These are phyloP conservation scores for Eulemur albifrons DNA, from an alignment of 2,797 vertebrate species.

Conservation along the genomic window DNA sequence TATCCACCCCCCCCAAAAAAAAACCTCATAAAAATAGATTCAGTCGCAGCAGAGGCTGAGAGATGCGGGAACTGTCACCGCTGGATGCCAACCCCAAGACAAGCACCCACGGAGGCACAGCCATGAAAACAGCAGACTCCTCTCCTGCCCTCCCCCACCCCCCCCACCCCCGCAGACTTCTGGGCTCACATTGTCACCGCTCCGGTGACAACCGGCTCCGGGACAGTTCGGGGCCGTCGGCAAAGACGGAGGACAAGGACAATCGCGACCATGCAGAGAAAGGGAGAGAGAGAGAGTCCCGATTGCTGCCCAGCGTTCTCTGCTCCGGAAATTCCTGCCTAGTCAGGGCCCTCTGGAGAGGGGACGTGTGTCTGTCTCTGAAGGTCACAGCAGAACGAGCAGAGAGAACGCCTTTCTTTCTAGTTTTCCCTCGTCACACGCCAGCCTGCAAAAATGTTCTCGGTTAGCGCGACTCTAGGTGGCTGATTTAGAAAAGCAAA, in stretches of 20 bases:
- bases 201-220: background rate
- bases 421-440: background rate
- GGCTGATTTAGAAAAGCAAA: no score
- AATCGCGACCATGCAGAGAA: conserved; percentile 47
- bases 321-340: conserved; percentile 18
- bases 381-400: conserved; percentile 75
- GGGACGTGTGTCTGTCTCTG: conserved; percentile 70
- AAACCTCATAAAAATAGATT: background rate
- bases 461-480: no score
- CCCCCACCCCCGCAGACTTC: background rate
- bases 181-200: conserved; percentile 29
- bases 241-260: background rate
- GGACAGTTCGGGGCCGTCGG: background rate
- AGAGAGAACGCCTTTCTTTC: conserved; percentile 27
- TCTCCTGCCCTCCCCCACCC: conserved; percentile 18
- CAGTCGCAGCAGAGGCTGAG: background rate
- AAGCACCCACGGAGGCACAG: conserved; percentile 26
- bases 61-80: conserved; percentile 3
- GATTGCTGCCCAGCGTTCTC: conserved; percentile 14
- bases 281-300: background rate
- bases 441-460: background rate
- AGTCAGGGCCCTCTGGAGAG: conserved; percentile 18
- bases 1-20: background rate
- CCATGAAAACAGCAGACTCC: conserved; percentile 44
- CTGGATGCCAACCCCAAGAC: background rate